Percentiles rank a stretch among this genome's conserved stretches.
Evolutionary conservation across 1,140 invertebrate species (phyloP).

Genomic region (Aphaenogaster rudis): DNA sequence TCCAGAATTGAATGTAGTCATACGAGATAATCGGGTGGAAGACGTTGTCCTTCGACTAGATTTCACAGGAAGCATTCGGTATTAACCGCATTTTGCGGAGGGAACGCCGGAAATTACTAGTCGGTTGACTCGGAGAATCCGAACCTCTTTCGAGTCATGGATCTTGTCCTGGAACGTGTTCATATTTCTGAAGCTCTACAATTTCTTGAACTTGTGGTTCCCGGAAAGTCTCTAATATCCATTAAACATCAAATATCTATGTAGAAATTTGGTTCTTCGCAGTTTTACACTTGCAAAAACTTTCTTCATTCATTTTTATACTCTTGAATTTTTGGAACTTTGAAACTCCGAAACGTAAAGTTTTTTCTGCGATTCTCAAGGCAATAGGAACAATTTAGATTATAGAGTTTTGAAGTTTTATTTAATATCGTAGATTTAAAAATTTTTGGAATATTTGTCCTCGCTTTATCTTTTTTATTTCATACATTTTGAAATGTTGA

Average conservation of each 20-base stretch:
- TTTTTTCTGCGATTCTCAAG: not conserved
- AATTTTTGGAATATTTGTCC: not conserved
- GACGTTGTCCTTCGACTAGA: constrained; percentile 25
- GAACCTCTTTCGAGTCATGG: not conserved
- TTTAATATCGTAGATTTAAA: not conserved
- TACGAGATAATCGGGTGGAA: constrained; percentile 27
- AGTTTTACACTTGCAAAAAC: not conserved
- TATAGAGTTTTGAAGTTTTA: not conserved
- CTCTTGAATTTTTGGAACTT: not conserved
- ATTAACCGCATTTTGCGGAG: constrained; percentile 34
- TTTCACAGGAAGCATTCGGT: constrained; percentile 10
- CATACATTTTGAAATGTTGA: not conserved
- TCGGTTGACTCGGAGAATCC: constrained; percentile 4
- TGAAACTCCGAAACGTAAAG: not conserved
- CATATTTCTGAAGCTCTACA: not conserved
- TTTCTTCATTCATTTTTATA: not conserved
- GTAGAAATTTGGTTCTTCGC: not conserved
- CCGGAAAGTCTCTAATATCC: not conserved
- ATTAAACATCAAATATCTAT: not conserved
- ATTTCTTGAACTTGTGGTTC: not conserved
- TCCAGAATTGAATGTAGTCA: constrained; percentile 33
- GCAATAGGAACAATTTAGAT: not conserved
- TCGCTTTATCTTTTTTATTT: not conserved
- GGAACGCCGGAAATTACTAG: constrained; percentile 27
- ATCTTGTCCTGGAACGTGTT: not conserved